These are phyloP conservation scores for Apis dorsata DNA, from an alignment of 1,140 invertebrate genomes.

Conservation along the genomic window DNA sequence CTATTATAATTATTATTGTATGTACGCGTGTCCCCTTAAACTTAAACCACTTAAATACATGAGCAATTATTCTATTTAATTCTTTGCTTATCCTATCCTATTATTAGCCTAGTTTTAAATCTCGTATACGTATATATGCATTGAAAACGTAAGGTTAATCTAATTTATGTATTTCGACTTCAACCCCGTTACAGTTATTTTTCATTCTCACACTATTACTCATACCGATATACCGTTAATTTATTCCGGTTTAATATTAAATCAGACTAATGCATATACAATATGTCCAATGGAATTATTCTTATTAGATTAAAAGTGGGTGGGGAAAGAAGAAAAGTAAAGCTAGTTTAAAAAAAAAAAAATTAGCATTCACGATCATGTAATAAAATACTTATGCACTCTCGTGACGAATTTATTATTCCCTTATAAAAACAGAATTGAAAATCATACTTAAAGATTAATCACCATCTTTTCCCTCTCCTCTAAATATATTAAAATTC, in stretches of 20 bases:
- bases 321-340: neutral
- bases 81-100: neutral
- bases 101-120: neutral
- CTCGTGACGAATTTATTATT: neutral
- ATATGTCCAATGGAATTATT: neutral
- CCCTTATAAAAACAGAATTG: neutral
- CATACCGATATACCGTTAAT: neutral
- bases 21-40: neutral
- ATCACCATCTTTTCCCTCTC: too few relatives aligned
- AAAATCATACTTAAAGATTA: too few relatives aligned
- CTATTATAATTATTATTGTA: neutral
- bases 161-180: neutral
- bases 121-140: neutral
- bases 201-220: neutral
- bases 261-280: neutral
- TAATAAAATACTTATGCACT: too few relatives aligned
- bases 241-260: neutral
- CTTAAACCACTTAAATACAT: neutral
- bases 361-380: neutral
- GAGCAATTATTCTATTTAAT: slow-evolving; percentile 2
- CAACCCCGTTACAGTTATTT: neutral
- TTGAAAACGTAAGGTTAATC: neutral
- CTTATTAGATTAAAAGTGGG: neutral
- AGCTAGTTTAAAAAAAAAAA: too few relatives aligned
- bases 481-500: too few relatives aligned